phyloP scores from a whole-genome alignment of 1,140 invertebrate species.

The Cherax destructor region DNA sequence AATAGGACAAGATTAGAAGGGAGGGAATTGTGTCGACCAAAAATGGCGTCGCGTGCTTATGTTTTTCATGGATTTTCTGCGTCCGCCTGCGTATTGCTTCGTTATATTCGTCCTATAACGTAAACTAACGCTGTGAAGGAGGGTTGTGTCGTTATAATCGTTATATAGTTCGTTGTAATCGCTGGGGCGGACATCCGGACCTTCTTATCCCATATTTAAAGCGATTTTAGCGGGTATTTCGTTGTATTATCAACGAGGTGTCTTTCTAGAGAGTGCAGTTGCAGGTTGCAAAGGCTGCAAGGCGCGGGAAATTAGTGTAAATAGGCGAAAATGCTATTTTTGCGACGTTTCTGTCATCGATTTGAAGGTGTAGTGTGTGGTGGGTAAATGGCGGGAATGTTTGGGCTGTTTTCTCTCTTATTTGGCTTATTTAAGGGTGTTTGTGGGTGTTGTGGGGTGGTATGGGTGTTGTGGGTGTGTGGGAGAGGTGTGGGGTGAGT shows the following conservation, averaged over 20 bases:
- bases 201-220: neutral
- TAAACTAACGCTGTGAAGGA: conserved; percentile 3
- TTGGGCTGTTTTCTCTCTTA: conserved; percentile 25
- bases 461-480: too few relatives aligned
- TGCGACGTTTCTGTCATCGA: conserved; percentile 52
- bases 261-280: neutral
- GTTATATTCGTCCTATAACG: neutral
- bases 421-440: conserved; percentile 7
- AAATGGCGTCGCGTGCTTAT: conserved; percentile 62
- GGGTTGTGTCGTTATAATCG: conserved; percentile 1
- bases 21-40: conserved; percentile 28
- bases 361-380: conserved; percentile 47
- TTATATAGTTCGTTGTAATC: neutral
- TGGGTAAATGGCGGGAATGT: conserved; percentile 45
- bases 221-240: neutral
- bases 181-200: neutral
- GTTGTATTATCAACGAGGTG: neutral
- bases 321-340: conserved; percentile 44
- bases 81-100: conserved; percentile 24
- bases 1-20: conserved; percentile 56
- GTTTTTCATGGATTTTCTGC: conserved; percentile 56
- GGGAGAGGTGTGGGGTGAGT: too few relatives aligned
- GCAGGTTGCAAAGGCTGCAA: neutral
- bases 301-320: neutral
- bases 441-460: too few relatives aligned